Base-by-base conservation (phyloP, 2,797 vertebrate species). In the Mus minutoides region DNA sequence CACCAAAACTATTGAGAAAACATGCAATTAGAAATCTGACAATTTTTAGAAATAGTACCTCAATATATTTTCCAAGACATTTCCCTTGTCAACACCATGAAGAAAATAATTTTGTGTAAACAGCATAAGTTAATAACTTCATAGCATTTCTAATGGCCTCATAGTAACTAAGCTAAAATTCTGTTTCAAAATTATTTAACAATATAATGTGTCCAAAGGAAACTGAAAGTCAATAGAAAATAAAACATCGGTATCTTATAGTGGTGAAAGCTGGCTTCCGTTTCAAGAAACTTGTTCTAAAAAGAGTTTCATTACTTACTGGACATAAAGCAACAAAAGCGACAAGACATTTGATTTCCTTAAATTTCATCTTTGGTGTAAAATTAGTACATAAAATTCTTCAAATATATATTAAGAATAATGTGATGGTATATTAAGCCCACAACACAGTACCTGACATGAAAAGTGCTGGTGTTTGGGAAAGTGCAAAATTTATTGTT, bases 241-340 rank as follows among this genome's bases (percentile, higher is more conserved):
- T 69, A 80, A 93, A 58, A n/a, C 58, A 2, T 4, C 0, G 10
- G 2, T 52, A 43, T 83, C 37, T 85, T 77, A 2, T 43, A 37
- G 3, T 21, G 26, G 29, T 75, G 10, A 75, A 73, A 56, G 24
- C 40, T 75, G 26, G 22, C 58, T 94, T 71, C 58, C 1, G 22
- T 80, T 37, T 90, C 40, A 90, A 64, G 37, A 97, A 91, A 52
- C 34, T 62, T 5, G 2, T 75, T 79, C 54, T 34, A 96, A 93
- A 62, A 21, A 88, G 40, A 1, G 2, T 16, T 97, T 80, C 69
- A 46, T 60, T 76, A 88, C 14, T 92, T 75, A 79, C 3, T 82
- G 71, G 19, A 77, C 90, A 91, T 80, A 79, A 96, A 92, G 52
- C 37, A 83, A 91, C 1, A 31, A 88, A n/a, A 67, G 62, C 89